Base-by-base conservation (phyloP, 2,888 invertebrate species). In the Plebejus melissa region DNA sequence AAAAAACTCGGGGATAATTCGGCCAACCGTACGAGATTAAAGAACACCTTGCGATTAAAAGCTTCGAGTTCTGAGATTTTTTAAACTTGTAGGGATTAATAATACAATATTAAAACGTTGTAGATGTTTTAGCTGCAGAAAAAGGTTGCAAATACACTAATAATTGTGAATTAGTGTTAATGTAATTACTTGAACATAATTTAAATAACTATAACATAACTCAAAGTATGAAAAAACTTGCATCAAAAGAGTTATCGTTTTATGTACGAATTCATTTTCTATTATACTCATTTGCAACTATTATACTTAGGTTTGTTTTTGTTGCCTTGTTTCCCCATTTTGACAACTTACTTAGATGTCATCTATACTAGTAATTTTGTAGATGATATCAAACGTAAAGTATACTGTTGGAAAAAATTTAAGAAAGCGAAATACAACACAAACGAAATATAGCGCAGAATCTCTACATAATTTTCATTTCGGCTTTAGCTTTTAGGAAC, bases 31-130 rank as follows among this genome's bases (percentile, higher is more conserved):
- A 74, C 70, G 71, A 74, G 71, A 74, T 74, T 57, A 71, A 75
- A 22, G 74, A 77, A 76, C 82, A 81, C 81, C 82, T 82, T 82
- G 80, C 80, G 76, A 79, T 79, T 80, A 78, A 74, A 72, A 50
- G 72, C 28, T 54, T 28, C 28, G 50, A 32, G 72, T 32, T 72
- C 32, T 4, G 72, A 72, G 72, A 11, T 50, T 72, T 72, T 50
- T 50, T 54, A 54, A 50, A 54, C 65, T 28, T 16, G 65, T 13
- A 13, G 32, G 32, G 4, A 65, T 54, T 16, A 54, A 54, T 46
- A 41, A 2, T 41, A 65, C 5, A 32, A 13, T 32, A 65, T 13
- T 65, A 36, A 13, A 13, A 36, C 6, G 13, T 16, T 58, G 22
- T 22, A 6, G 46, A 46, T 46, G 16, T 16, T 54, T 54, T 16